Evolutionary conservation across 2,888 invertebrate species (phyloP).

Genomic region (Dendrolimus houi): DNA sequence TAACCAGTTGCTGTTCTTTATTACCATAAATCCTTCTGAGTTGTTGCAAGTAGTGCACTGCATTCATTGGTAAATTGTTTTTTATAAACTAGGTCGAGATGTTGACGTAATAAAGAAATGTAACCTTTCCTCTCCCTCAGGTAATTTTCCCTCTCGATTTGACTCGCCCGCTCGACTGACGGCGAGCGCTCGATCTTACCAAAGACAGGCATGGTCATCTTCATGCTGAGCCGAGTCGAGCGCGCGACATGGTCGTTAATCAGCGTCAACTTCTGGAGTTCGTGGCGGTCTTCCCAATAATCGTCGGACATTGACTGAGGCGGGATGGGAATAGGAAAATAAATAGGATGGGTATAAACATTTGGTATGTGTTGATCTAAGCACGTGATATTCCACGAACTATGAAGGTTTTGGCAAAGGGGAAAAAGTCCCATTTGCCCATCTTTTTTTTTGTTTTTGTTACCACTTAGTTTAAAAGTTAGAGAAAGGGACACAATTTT

Average conservation of each 20-base stretch:
- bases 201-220: slow-evolving; percentile 31
- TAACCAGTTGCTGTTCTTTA: too few species aligned
- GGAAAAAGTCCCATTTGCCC: too few species aligned
- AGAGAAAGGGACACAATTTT: too few species aligned
- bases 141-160: slow-evolving; percentile 55
- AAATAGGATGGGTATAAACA: too few species aligned
- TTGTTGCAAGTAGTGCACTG: too few species aligned
- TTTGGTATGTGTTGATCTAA: too few species aligned
- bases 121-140: slow-evolving; percentile 52
- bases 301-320: slow-evolving; percentile 32
- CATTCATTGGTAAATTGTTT: too few species aligned
- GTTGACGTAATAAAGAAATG: not conserved
- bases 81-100: not conserved
- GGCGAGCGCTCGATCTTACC: slow-evolving; percentile 45
- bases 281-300: slow-evolving; percentile 34
- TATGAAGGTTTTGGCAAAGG: too few species aligned
- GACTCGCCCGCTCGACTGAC: slow-evolving; percentile 43
- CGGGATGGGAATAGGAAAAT: not conserved
- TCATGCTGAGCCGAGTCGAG: slow-evolving; percentile 32
- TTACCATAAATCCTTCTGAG: too few species aligned
- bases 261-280: slow-evolving; percentile 30
- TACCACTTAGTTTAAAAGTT: too few species aligned
- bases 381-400: too few species aligned
- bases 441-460: too few species aligned
- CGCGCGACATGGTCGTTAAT: slow-evolving; percentile 39